phyloP scores from a whole-genome alignment of 2,888 invertebrate species.

The Cyaniris semiargus region DNA sequence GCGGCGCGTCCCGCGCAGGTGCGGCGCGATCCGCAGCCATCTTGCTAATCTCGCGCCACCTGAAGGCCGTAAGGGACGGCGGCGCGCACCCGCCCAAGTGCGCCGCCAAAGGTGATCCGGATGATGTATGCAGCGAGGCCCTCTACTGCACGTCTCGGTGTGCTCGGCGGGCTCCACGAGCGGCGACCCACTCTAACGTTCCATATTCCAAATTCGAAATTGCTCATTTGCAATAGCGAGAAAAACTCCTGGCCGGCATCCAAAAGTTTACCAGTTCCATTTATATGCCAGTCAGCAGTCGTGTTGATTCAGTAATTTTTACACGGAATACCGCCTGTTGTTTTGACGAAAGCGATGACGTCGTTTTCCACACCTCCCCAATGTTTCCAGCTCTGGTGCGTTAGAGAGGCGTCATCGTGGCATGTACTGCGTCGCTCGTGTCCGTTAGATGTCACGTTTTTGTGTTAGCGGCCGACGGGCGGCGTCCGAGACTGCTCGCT shows the following conservation, averaged over 20 bases:
- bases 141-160: slow-evolving; percentile 71
- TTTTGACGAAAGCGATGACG: background rate
- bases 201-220: background rate
- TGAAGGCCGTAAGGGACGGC: slow-evolving; percentile 82
- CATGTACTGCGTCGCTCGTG: slow-evolving; percentile 64
- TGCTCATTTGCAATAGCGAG: background rate
- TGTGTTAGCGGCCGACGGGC: slow-evolving; percentile 70
- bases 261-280: background rate
- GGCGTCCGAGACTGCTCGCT: slow-evolving; percentile 62
- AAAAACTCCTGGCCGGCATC: background rate
- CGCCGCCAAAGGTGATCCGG: slow-evolving; percentile 81
- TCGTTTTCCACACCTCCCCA: slow-evolving; percentile 14
- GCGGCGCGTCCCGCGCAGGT: slow-evolving; percentile 92
- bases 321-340: slow-evolving; percentile 11
- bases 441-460: slow-evolving; percentile 77
- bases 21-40: slow-evolving; percentile 96
- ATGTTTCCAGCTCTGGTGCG: slow-evolving; percentile 42
- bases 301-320: background rate
- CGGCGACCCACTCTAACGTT: slow-evolving; percentile 49
- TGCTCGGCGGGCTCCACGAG: slow-evolving; percentile 51
- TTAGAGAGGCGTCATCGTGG: slow-evolving; percentile 54
- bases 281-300: background rate
- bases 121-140: slow-evolving; percentile 76
- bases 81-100: slow-evolving; percentile 79
- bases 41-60: slow-evolving; percentile 96